Conservation (phyloP, 1,140 invertebrate genomes). For the Scaptomyza hsui region DNA sequence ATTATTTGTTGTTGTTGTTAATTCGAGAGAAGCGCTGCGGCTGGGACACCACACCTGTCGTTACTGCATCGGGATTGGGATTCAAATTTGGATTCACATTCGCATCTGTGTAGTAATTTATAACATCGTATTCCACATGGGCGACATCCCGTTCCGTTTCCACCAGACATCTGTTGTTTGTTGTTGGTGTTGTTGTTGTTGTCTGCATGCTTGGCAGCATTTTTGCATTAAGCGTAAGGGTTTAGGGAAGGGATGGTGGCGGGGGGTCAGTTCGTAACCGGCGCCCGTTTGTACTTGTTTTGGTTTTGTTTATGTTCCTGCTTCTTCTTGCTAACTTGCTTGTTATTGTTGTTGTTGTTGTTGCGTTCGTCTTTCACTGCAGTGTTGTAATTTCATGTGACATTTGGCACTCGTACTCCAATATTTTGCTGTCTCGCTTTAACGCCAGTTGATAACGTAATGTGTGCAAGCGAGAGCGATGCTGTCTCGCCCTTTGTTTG, state of each 20-base stretch:
- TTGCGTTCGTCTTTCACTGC: conserved; percentile 52
- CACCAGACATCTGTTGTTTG: conserved; percentile 55
- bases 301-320: conserved; percentile 71
- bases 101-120: conserved; percentile 60
- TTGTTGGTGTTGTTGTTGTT: conserved; percentile 20
- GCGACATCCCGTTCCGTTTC: conserved; percentile 50
- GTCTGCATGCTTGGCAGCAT: conserved; percentile 46
- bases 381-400: conserved; percentile 80
- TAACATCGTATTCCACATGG: conserved; percentile 66
- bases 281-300: conserved; percentile 45
- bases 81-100: conserved; percentile 20
- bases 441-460: neutral
- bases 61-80: conserved; percentile 19
- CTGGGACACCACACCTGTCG: conserved; percentile 3
- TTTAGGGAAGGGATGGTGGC: conserved; percentile 16
- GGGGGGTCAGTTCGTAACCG: conserved; percentile 35
- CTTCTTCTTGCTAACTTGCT: conserved; percentile 40
- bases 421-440: conserved; percentile 39
- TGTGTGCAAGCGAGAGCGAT: conserved; percentile 30
- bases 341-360: conserved; percentile 44
- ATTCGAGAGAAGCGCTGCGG: conserved; percentile 43
- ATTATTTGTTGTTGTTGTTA: conserved; percentile 42
- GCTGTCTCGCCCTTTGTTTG: conserved; percentile 42
- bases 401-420: conserved; percentile 68
- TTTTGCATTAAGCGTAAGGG: conserved; percentile 35